Base-by-base conservation (phyloP, 2,888 invertebrate species). In the Lamproptera curius region DNA sequence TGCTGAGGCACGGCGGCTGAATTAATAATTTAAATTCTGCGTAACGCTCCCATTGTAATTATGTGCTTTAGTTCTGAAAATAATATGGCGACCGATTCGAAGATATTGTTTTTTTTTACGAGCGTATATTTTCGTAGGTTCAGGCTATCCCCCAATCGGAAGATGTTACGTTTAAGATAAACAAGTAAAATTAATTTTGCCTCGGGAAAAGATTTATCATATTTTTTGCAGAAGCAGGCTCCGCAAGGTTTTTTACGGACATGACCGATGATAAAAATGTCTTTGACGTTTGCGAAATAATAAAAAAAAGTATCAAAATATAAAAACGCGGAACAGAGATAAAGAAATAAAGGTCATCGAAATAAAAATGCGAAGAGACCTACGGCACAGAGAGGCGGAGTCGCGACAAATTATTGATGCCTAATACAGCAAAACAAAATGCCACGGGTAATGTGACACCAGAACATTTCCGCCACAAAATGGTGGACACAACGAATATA, bases 21-120 rank as follows among this genome's bases (percentile, higher is more conserved):
- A 44, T 48, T 50, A 50, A 42, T 50, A 50, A 50, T 50, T 50
- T 45, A 45, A 46, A 45, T 50, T 50, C 50, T 37, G 44, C 41
- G 50, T 42, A 45, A 50, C 50, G 36, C 38, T 33, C 38, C 28
- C 31, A n/a, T n/a, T 36, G 41, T 50, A 50, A 50, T 50, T 50
- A 44, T 41, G 44, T 41, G 36, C 40, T 44, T 44, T 40, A 45
- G 42, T 44, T 44, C 36, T 42, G 40, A 44, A 44, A 50, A 45
- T 45, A 23, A 45, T 41, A 41, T 16, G 38, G 34, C 42, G 16
- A n/a, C 31, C n/a, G 5, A 34, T 11, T 43, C 38, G 16, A 10
- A 39, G 11, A 26, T 33, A 16, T 13, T 34, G n/a, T n/a, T n/a
- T 39, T 31, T 20, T 20, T 31, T 28, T 11, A 3, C 35, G 23